These are phyloP conservation scores for Fulica atra DNA, from an alignment of 2,113 vertebrate species.

Conservation along the genomic window DNA sequence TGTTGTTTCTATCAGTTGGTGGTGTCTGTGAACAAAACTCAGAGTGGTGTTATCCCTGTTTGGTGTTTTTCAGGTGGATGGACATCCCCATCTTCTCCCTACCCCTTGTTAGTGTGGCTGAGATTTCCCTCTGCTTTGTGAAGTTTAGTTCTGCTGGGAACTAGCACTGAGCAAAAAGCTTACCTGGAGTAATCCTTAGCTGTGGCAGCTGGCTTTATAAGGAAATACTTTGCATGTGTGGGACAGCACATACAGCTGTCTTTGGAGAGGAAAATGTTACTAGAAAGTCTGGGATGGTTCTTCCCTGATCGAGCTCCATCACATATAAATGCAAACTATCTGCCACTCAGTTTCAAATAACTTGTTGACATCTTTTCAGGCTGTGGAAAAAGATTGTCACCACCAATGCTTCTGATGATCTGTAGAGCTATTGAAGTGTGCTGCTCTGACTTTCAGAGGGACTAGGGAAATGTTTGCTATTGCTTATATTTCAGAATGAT, in stretches of 20 bases:
- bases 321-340: not conserved
- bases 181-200: not conserved
- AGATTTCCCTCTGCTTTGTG: not conserved
- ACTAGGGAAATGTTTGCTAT: not conserved
- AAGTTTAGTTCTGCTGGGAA: not conserved
- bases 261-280: not conserved
- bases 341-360: not conserved
- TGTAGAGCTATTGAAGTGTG: not conserved
- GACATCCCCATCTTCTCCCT: not conserved
- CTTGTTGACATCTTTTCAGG: not conserved
- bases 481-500: not conserved
- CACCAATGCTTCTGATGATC: not conserved
- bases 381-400: not conserved
- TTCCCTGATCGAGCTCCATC: not conserved
- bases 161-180: not conserved
- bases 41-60: not conserved
- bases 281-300: not conserved
- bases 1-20: fast-evolving
- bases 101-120: not conserved
- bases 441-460: not conserved
- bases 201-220: not conserved
- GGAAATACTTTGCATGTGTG: not conserved
- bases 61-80: not conserved
- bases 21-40: not conserved
- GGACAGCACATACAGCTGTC: not conserved